phyloP scores from a whole-genome alignment of 2,888 invertebrate species.

The Linnaemya vulpina region DNA sequence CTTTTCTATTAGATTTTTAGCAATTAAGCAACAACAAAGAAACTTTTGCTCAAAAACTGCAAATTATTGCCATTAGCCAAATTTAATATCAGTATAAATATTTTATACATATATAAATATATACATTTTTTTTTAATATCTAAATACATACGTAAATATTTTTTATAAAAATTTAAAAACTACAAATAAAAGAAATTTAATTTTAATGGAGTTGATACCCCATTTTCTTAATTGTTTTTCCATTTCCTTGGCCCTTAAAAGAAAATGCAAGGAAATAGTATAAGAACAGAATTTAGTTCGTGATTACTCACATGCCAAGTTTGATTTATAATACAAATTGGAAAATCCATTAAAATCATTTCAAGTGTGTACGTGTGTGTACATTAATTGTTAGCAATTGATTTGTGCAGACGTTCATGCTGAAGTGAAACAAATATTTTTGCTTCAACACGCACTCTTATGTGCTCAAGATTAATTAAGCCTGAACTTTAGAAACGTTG shows the following conservation, averaged over 20 bases:
- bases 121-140: conserved; percentile 11
- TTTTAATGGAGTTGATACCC: neutral
- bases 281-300: conserved; percentile 10
- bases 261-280: neutral
- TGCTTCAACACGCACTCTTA: too few relatives aligned
- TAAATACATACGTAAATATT: neutral
- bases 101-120: neutral
- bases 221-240: neutral
- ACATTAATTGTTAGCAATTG: conserved; percentile 10
- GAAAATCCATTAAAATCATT: conserved; percentile 23
- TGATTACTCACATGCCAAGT: conserved; percentile 43
- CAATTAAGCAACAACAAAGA: conserved; percentile 9
- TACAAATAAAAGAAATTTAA: conserved; percentile 13
- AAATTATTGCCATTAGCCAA: conserved; percentile 58
- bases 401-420: conserved; percentile 20
- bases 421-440: neutral
- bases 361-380: neutral
- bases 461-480: conserved; percentile 22
- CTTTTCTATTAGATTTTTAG: conserved; percentile 1
- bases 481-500: conserved; percentile 14
- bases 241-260: neutral
- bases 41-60: conserved; percentile 20
- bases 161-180: neutral
- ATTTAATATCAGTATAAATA: conserved; percentile 12
- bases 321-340: conserved; percentile 10